Evolutionary conservation across 2,113 vertebrate genomes (phyloP).

Genomic region (Siniperca chuatsi): DNA sequence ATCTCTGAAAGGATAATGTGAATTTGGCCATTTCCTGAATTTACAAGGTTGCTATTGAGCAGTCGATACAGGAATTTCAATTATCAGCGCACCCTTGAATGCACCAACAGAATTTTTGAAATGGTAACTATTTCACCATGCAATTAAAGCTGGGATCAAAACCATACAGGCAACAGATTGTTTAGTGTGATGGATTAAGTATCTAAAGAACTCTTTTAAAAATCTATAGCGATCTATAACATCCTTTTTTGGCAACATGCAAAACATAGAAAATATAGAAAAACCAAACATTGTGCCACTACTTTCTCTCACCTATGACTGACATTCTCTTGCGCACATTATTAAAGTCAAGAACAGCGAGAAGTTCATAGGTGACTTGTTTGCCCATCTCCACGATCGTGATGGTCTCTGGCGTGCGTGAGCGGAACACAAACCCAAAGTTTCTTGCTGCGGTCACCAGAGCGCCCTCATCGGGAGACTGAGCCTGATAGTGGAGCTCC

Average conservation of each 20-base stretch:
- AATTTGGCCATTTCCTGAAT: neutral
- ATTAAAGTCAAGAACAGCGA: constrained; percentile 95
- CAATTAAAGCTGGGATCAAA: neutral
- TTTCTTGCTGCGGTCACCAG: constrained; percentile 95
- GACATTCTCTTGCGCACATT: constrained; percentile 97
- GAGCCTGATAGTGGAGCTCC: constrained; percentile 92
- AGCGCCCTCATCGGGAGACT: constrained; percentile 97
- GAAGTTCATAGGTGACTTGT: constrained; percentile 86
- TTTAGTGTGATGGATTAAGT: too few relatives aligned
- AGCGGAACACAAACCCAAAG: constrained; percentile 95
- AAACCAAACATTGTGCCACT: neutral
- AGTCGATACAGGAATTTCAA: neutral
- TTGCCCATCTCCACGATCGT: constrained; percentile 89
- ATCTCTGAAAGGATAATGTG: neutral
- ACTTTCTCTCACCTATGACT: constrained; percentile 87
- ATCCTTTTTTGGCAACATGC: neutral
- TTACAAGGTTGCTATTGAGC: neutral
- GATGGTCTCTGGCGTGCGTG: constrained; percentile 92
- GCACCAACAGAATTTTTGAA: neutral
- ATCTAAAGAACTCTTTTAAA: neutral
- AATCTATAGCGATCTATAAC: neutral
- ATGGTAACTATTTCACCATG: neutral
- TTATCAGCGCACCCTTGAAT: too few relatives aligned
- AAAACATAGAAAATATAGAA: neutral
- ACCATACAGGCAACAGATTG: neutral